Evolutionary conservation across 2,113 vertebrate genomes (phyloP).

Genomic region (Sceloporus tristichus): DNA sequence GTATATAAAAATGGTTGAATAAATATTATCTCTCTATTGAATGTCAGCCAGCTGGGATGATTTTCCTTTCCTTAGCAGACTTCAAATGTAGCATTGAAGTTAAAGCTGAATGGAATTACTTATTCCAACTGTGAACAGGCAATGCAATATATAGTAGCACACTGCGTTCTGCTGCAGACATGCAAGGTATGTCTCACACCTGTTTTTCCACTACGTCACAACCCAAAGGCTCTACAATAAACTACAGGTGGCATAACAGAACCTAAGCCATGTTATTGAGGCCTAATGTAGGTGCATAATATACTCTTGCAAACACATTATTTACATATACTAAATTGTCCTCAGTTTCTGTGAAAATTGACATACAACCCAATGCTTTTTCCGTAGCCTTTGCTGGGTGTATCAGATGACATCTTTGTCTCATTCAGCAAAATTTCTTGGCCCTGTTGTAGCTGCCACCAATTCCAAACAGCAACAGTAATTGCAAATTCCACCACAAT

Average conservation of each 20-base stretch:
- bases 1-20: conserved; percentile 17
- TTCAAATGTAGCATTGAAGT: conserved; percentile 21
- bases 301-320: background rate
- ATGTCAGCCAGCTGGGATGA: conserved; percentile 18
- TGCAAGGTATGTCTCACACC: conserved; percentile 42
- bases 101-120: conserved; percentile 27
- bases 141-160: conserved; percentile 37
- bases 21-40: conserved; percentile 30
- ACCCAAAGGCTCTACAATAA: conserved; percentile 25
- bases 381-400: background rate
- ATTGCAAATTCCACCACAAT: background rate
- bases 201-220: background rate
- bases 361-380: background rate
- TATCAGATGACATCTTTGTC: no score
- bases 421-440: no score
- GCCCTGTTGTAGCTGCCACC: no score
- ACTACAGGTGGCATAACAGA: conserved; percentile 41
- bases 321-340: background rate
- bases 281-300: conserved; percentile 43
- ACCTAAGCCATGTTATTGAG: conserved; percentile 30
- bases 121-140: conserved; percentile 37
- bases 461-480: background rate
- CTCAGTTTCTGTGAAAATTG: background rate
- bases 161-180: conserved; percentile 15
- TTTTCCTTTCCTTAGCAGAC: conserved; percentile 33